phyloP scores from a whole-genome alignment of 2,888 invertebrate genomes.

The Brenthis ino region DNA sequence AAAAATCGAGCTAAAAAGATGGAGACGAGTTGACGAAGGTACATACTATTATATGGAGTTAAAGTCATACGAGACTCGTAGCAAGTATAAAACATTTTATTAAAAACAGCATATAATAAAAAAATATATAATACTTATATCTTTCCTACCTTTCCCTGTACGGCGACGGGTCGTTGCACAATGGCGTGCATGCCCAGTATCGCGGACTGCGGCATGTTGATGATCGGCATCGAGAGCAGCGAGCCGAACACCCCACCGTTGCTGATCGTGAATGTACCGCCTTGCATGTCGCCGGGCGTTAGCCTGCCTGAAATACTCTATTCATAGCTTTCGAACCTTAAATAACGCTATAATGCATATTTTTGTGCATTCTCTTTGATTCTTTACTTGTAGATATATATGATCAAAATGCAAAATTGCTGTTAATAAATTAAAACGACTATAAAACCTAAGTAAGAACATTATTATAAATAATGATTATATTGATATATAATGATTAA shows the following conservation, averaged over 20 bases:
- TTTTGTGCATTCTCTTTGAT: no score
- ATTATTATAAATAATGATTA: no score
- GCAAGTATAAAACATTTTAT: not conserved
- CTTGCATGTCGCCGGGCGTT: constrained; percentile 99
- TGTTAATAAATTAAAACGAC: no score
- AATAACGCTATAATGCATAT: not conserved
- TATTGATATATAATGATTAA: no score
- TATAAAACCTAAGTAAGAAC: no score
- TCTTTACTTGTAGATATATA: no score
- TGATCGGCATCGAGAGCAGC: constrained; percentile 98
- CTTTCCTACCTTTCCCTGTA: constrained; percentile 92
- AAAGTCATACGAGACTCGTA: no score
- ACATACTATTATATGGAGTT: no score
- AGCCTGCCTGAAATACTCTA: constrained; percentile 73
- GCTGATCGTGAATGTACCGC: constrained; percentile 99
- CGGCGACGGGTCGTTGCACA: constrained; percentile 94
- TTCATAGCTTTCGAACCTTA: not conserved
- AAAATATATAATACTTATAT: not conserved
- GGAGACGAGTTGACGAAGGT: no score
- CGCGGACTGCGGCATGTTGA: constrained; percentile 99
- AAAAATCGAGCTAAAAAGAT: no score
- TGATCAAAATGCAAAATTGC: no score
- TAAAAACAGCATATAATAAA: not conserved
- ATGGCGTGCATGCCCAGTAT: constrained; percentile 99
- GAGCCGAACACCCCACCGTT: constrained; percentile 99